phyloP scores from a whole-genome alignment of 2,797 vertebrate species.

The Potorous gilbertii region DNA sequence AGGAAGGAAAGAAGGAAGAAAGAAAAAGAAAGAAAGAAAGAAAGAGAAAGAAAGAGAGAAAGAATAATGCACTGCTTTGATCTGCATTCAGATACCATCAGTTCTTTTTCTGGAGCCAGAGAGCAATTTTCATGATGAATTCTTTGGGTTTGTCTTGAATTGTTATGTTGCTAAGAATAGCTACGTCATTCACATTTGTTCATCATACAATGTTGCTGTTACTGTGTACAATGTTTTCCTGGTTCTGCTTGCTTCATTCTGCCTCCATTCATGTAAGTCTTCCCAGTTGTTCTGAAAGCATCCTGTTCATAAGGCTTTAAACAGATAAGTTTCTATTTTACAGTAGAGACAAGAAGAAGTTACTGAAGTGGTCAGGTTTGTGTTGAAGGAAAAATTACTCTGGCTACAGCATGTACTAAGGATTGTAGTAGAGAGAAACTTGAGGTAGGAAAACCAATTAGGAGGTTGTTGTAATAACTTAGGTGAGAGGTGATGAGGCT shows the following conservation, averaged over 20 bases:
- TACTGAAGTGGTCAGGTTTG: neutral
- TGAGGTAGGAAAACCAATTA: neutral
- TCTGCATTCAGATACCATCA: neutral
- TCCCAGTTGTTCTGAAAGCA: neutral
- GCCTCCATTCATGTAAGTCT: neutral
- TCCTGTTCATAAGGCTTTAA: neutral
- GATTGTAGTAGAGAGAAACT: neutral
- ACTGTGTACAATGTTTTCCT: neutral
- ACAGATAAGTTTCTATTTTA: neutral
- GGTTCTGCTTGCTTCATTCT: neutral
- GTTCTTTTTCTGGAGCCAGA: neutral
- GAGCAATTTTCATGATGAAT: neutral
- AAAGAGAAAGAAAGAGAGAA: neutral
- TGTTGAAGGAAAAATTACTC: neutral
- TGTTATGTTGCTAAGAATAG: neutral
- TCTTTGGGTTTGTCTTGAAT: neutral
- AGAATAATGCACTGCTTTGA: too few relatives aligned
- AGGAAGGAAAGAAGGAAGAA: too few relatives aligned
- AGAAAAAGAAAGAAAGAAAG: neutral
- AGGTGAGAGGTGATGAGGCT: neutral
- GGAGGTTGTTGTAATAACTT: neutral
- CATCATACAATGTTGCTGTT: neutral
- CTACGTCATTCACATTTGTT: neutral
- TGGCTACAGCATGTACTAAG: neutral
- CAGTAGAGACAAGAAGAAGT: neutral